Base-by-base conservation (phyloP, 2,888 invertebrate genomes). In the Coleophora flavipennella region DNA sequence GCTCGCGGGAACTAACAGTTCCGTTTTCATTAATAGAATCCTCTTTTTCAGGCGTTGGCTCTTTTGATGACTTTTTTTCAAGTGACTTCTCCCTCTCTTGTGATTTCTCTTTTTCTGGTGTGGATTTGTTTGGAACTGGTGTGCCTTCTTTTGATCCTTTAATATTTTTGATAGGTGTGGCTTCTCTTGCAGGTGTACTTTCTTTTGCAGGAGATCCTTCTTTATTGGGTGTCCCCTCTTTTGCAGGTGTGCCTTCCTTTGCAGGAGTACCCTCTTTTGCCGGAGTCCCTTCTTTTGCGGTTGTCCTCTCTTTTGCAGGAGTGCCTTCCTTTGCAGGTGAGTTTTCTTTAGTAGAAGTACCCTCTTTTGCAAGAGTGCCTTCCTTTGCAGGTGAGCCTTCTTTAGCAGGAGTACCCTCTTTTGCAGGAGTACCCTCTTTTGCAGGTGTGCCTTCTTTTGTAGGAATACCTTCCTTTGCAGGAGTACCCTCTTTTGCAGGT, bases 1-100 rank as follows among this genome's bases (percentile, higher is more conserved):
- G 68, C 37, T 80, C 81, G 37, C 78, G 80, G 47, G 85, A 85
- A 53, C 80, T 78, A 1, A 57, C 59, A 14, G 75, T 65, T 28
- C 84, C 85, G 57, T 84, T 83, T 52, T 74, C 74, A 54, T 75
- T 77, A 1, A 71, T 57, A 28, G 59, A 57, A 46, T 73, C 74
- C 2, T 62, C 69, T 39, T 65, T 66, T 25, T 61, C 68, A 8
- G 73, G 68, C n/a, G 72, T 59, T 36, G 49, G 65, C 55, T 74
- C 77, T 56, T 76, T 74, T 45, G 69, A 61, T 29, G 59, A 53
- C 39, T 61, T 55, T 55, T 62, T 60, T 55, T 64, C 59, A 48
- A 64, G 63, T 33, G 69, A 59, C 44, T 65, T 60, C 53, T 71
- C 62, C 50, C 65, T 68, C 43, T 62, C 67, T 34, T 52, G 56